Conservation (phyloP, 2,113 vertebrate genomes). For the Myocastor coypus region DNA sequence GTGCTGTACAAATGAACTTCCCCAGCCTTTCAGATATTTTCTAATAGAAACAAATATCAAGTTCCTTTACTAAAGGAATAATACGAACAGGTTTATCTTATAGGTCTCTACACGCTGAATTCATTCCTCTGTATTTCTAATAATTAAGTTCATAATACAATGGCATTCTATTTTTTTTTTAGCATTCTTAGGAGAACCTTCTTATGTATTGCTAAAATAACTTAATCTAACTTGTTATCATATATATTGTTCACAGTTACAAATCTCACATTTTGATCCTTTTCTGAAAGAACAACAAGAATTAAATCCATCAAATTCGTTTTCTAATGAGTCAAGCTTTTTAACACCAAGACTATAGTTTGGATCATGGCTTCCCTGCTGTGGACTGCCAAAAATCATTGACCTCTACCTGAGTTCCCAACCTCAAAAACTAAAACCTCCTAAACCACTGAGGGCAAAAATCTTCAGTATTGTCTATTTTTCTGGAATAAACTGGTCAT, state of each 20-base stretch:
- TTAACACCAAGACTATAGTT: background rate
- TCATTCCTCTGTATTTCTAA: background rate
- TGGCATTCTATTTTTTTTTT: background rate
- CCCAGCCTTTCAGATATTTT: background rate
- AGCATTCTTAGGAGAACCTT: background rate
- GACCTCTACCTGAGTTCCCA: rapidly evolving
- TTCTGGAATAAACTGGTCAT: background rate
- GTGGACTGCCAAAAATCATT: background rate
- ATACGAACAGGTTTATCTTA: background rate
- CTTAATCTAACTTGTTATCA: background rate
- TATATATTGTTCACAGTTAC: background rate
- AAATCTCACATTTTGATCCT: background rate
- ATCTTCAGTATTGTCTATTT: background rate
- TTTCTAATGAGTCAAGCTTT: background rate
- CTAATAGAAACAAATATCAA: background rate
- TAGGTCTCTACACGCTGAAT: background rate
- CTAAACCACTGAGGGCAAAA: background rate
- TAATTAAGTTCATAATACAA: background rate
- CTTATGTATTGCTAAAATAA: background rate
- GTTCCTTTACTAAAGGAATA: conserved; percentile 46
- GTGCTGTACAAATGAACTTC: too few species aligned
- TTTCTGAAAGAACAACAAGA: background rate
- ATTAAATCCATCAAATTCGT: background rate
- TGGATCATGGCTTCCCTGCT: rapidly evolving
- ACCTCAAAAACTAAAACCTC: background rate